These are phyloP conservation scores for Oryzaephilus surinamensis DNA, from an alignment of 1,140 invertebrate species.

Conservation along the genomic window DNA sequence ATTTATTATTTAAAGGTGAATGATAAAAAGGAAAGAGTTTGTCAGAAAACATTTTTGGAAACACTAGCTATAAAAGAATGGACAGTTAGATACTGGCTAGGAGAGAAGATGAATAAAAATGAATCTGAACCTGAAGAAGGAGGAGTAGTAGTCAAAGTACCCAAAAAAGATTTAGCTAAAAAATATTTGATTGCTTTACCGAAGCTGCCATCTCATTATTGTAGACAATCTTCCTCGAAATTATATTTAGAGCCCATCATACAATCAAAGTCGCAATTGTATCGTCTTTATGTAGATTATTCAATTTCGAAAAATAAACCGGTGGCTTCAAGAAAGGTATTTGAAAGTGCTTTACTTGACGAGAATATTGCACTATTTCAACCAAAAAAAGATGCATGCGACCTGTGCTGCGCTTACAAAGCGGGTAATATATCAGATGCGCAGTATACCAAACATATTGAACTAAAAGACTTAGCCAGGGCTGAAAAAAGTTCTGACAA, in stretches of 20 bases:
- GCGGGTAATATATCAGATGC: constrained; percentile 1
- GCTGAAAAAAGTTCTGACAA: constrained; percentile 4
- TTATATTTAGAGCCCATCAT: constrained; percentile 22
- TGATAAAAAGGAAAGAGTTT: neutral
- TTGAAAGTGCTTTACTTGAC: neutral
- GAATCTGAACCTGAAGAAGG: neutral
- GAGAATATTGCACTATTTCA: neutral
- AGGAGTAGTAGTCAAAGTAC: neutral
- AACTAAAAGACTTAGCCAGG: constrained; percentile 1
- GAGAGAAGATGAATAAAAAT: neutral
- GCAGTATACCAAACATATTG: constrained; percentile 1
- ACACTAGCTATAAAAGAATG: neutral
- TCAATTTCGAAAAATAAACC: constrained; percentile 1
- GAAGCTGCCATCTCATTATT: constrained; percentile 24
- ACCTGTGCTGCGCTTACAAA: constrained; percentile 2
- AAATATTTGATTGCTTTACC: constrained; percentile 16
- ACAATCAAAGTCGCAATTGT: constrained; percentile 17
- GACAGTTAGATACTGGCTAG: neutral
- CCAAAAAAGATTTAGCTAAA: neutral
- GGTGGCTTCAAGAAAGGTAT: neutral
- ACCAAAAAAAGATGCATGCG: constrained; percentile 8
- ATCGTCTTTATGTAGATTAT: constrained; percentile 18
- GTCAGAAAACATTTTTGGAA: neutral
- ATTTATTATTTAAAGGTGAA: neutral
- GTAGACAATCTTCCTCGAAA: constrained; percentile 18